Base-by-base conservation (phyloP, 1,140 invertebrate species). In the Cotesia glomerata region DNA sequence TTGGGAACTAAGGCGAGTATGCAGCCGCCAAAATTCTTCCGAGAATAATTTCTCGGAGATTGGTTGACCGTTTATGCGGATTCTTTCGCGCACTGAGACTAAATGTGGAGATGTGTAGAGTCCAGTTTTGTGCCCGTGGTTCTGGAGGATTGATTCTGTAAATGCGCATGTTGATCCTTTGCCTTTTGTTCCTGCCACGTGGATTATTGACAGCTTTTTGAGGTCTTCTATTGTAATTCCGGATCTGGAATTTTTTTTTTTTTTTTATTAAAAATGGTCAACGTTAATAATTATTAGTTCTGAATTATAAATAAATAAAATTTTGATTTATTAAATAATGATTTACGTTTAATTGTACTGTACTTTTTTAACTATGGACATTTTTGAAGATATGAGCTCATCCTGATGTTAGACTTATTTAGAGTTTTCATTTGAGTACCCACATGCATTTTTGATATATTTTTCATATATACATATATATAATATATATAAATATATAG, bases 21-120 rank as follows among this genome's bases (percentile, higher is more conserved):
- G 97, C 13, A 98, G 90, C 69, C 91, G 85, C 91, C 95, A 96
- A 85, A 99, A 99, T 80, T 95, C 90, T 5, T 90, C 76, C 0
- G 91, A 87, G 86, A 99, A 99, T 74, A 89, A 82, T 0, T 90
- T 84, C 78, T 94, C 89, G 18, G 88, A 88, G 61, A 99, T 87
- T 0, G 95, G 91, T 64, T 87, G 76, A 0, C 98, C 98, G 88
- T 97, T 91, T 35, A 99, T 91, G 62, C 93, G 90, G 69, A 99
- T 96, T 65, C 98, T 88, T 84, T 99, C 98, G n/a, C 94, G 89
- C 0, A 97, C 96, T 56, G 93, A 92, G 5, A 99, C 88, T 14
- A 99, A 84, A 87, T 99, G 98, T 1, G 98, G 98, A 0, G 98
- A 99, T 51, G 95, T 96, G 84, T 92, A 99, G 80, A 99, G 97